A percentile compares a stretch with the other conserved stretches of the same genome.
Conservation (phyloP, 2,888 invertebrate species). For the Priocnemis perturbator region DNA sequence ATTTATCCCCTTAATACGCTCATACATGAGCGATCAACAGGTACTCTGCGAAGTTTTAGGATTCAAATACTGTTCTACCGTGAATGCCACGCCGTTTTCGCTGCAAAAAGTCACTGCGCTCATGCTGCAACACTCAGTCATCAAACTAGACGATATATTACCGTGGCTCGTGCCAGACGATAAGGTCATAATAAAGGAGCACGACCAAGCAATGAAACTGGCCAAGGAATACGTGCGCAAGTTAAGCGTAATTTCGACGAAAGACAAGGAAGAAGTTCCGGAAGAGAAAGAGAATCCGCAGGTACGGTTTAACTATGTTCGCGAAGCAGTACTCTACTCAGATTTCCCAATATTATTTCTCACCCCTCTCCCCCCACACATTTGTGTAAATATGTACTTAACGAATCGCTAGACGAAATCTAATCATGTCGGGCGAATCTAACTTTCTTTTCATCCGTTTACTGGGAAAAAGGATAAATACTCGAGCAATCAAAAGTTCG, state of each 20-base stretch:
- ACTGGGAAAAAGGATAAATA: slow-evolving; percentile 71
- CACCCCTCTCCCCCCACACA: background rate
- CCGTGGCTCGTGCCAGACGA: slow-evolving; percentile 95
- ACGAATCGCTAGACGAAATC: background rate
- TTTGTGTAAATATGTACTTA: background rate
- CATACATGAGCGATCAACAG: slow-evolving; percentile 91
- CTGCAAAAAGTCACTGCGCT: slow-evolving; percentile 93
- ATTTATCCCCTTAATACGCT: slow-evolving; percentile 90
- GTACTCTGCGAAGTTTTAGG: slow-evolving; percentile 96
- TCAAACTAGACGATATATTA: slow-evolving; percentile 91
- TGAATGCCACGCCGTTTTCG: slow-evolving; percentile 85
- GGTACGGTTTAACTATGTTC: slow-evolving; percentile 73
- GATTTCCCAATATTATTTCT: slow-evolving; percentile 8
- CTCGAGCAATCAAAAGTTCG: slow-evolving; percentile 92
- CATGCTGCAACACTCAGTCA: slow-evolving; percentile 90
- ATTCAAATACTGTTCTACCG: slow-evolving; percentile 86
- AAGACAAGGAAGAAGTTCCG: slow-evolving; percentile 83
- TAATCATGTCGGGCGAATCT: background rate
- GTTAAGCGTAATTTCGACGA: slow-evolving; percentile 88
- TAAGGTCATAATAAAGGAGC: slow-evolving; percentile 85
- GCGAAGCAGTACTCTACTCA: slow-evolving; percentile 6
- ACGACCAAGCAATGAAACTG: slow-evolving; percentile 88
- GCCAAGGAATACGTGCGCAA: slow-evolving; percentile 93
- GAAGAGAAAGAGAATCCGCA: slow-evolving; percentile 84
- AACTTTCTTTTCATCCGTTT: slow-evolving; percentile 2